These are phyloP conservation scores for Neoitamus cyanurus DNA, from an alignment of 2,888 invertebrate genomes.

Conservation along the genomic window DNA sequence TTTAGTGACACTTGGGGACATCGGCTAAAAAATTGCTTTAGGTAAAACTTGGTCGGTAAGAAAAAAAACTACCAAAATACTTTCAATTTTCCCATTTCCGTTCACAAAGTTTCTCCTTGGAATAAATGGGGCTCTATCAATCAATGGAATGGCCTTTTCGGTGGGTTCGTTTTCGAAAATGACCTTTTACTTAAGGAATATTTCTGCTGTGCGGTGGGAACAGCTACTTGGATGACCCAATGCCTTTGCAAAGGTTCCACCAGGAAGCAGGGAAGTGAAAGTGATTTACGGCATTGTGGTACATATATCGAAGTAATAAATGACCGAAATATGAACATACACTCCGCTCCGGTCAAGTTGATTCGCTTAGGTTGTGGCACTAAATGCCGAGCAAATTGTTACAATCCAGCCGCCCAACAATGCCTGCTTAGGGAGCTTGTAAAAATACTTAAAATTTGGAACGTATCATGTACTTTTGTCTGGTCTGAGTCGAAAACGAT, in stretches of 20 bases:
- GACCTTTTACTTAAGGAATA: not conserved
- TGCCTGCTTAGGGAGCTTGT: not conserved
- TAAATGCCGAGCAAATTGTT: not conserved
- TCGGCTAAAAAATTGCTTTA: not conserved
- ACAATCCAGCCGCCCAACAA: not conserved
- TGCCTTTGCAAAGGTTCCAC: not conserved
- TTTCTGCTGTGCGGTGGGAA: not conserved
- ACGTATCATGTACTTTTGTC: not conserved
- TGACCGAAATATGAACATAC: not conserved
- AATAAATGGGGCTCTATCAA: not conserved
- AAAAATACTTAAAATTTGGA: not conserved
- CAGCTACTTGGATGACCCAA: not conserved
- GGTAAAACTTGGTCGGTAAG: not conserved
- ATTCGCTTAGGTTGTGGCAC: not conserved
- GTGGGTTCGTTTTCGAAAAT: not conserved
- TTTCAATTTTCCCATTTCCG: not conserved
- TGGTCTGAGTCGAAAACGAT: not conserved
- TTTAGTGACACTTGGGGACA: not conserved
- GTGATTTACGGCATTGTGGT: not conserved
- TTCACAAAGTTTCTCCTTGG: not conserved
- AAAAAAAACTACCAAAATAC: not conserved
- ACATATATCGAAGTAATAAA: not conserved
- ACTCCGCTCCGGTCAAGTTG: not conserved
- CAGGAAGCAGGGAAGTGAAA: not conserved
- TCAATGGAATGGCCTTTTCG: not conserved